Conservation (phyloP, 2,797 vertebrate species). For the Erpetoichthys calabaricus region DNA sequence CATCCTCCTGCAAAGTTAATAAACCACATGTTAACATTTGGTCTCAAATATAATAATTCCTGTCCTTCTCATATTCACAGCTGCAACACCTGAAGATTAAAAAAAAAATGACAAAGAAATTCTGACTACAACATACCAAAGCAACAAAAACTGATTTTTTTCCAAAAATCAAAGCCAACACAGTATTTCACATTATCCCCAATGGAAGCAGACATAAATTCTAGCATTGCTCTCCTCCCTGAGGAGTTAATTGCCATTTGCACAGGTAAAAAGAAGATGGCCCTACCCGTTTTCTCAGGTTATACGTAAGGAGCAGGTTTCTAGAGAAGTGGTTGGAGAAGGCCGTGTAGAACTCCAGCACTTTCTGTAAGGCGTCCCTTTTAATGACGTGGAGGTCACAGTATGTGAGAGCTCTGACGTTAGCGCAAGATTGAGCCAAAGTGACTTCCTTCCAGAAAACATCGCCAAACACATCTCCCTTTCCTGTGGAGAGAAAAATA, state of each 20-base stretch:
- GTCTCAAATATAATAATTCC: no score
- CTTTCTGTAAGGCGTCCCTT: slow-evolving; percentile 91
- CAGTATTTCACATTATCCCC: no score
- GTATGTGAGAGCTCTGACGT: slow-evolving; percentile 91
- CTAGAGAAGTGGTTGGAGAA: slow-evolving; percentile 96
- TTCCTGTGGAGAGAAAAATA: slow-evolving; percentile 50
- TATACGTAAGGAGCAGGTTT: slow-evolving; percentile 95
- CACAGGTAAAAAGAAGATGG: background rate
- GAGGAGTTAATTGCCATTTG: background rate
- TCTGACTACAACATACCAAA: no score
- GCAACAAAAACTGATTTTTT: no score
- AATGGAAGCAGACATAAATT: no score
- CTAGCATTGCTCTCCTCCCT: no score
- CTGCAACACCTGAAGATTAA: no score
- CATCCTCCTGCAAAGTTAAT: no score
- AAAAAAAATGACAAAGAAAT: no score
- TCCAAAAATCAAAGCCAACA: no score
- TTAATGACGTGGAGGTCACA: slow-evolving; percentile 97
- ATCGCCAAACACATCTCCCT: slow-evolving; percentile 95
- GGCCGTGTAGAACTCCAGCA: slow-evolving; percentile 93
- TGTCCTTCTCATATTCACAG: no score
- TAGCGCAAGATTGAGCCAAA: slow-evolving; percentile 88
- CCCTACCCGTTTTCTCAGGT: slow-evolving; percentile 91
- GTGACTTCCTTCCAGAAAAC: slow-evolving; percentile 97
- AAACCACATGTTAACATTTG: no score